Conservation (phyloP, 2,797 vertebrate genomes). For the Acrossocheilus fasciatus region DNA sequence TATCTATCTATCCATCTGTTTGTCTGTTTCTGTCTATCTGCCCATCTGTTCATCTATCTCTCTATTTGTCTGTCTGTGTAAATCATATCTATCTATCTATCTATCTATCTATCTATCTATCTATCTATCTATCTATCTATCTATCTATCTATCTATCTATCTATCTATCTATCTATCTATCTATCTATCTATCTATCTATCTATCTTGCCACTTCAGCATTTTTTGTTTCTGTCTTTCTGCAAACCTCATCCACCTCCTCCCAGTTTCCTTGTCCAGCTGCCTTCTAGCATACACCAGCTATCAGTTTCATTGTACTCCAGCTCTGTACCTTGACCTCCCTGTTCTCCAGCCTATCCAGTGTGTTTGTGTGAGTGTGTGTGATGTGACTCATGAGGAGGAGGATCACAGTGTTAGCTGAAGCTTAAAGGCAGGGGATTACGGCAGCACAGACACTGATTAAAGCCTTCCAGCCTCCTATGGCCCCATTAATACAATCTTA, state of each 20-base stretch:
- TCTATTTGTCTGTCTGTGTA: not conserved
- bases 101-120: not conserved
- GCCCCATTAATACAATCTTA: conserved; percentile 87
- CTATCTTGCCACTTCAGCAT: conserved; percentile 44
- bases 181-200: not conserved
- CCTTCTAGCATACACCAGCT: conserved; percentile 61
- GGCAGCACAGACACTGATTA: conserved; percentile 84
- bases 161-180: not conserved
- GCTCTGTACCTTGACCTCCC: conserved; percentile 54
- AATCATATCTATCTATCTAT: not conserved
- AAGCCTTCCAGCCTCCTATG: conserved; percentile 85
- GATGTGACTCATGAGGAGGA: conserved; percentile 66
- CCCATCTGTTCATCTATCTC: not conserved
- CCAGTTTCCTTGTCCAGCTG: conserved; percentile 71
- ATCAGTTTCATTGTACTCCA: conserved; percentile 69
- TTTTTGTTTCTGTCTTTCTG: conserved; percentile 51
- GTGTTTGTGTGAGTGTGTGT: conserved; percentile 58
- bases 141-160: not conserved
- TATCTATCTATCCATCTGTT: not conserved
- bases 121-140: not conserved
- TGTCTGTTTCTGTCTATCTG: not conserved
- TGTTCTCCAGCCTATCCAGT: conserved; percentile 36
- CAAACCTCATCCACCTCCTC: conserved; percentile 63
- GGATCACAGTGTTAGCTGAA: conserved; percentile 74
- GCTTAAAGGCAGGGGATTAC: conserved; percentile 83